Evolutionary conservation across 2,113 vertebrate species (phyloP).

Genomic region (Callaeas wilsoni): DNA sequence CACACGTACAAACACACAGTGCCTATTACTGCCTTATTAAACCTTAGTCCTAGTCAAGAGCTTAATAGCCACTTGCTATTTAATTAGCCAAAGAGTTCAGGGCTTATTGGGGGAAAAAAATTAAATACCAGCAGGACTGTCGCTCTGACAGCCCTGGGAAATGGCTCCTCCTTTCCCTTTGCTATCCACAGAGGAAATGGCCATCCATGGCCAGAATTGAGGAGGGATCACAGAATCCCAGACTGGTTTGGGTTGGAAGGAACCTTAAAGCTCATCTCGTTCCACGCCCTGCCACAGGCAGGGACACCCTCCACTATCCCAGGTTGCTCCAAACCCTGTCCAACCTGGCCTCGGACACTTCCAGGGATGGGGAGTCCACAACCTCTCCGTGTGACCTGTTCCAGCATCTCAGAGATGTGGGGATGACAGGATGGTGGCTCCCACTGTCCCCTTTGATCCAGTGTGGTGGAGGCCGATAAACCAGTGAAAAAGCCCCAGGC

Average conservation of each 20-base stretch:
- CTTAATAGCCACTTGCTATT: conserved; percentile 60
- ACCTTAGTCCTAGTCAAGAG: conserved; percentile 31
- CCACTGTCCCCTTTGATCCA: not conserved
- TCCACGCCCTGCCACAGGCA: not conserved
- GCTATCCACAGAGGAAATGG: rapidly evolving
- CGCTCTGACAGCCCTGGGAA: not conserved
- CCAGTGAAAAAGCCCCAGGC: not conserved
- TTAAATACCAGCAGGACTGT: not conserved
- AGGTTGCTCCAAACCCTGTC: rapidly evolving
- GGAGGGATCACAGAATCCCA: not conserved
- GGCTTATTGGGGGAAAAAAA: not conserved
- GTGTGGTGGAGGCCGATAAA: not conserved
- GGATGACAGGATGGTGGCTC: not conserved
- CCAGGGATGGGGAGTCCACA: not conserved
- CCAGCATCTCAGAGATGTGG: not conserved
- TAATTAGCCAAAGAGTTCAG: conserved; percentile 54
- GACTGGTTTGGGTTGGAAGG: not conserved
- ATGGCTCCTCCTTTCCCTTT: not conserved
- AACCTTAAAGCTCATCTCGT: rapidly evolving
- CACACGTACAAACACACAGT: not conserved
- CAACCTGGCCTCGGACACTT: not conserved
- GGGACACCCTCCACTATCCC: not conserved
- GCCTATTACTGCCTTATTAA: conserved; percentile 50
- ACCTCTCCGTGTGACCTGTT: rapidly evolving
- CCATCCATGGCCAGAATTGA: not conserved